Percentiles rank a stretch among this genome's conserved stretches.
phyloP scores from a whole-genome alignment of 2,113 vertebrate genomes.

The Aegotheles bennettii region DNA sequence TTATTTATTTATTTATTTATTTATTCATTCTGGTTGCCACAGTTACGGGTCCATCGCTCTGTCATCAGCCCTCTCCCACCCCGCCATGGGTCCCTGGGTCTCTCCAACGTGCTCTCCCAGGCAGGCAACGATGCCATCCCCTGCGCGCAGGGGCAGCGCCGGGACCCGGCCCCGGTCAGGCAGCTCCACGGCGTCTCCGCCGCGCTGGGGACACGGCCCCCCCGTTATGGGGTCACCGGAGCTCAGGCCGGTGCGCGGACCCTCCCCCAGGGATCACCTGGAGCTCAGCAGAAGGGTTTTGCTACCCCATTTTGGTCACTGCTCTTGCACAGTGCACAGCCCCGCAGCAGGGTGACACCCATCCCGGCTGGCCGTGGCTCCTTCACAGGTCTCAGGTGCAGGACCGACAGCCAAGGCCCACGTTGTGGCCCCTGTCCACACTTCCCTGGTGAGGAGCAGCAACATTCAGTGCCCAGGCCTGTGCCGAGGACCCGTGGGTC shows the following conservation, averaged over 20 bases:
- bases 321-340: rapidly evolving
- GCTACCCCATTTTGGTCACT: rapidly evolving
- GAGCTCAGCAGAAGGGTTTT: rapidly evolving
- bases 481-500: rapidly evolving
- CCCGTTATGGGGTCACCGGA: too few relatives aligned
- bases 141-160: not conserved
- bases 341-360: rapidly evolving
- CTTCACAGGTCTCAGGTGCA: rapidly evolving
- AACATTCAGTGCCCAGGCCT: rapidly evolving
- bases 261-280: rapidly evolving
- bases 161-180: not conserved
- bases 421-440: rapidly evolving
- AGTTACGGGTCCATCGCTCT: constrained; percentile 58
- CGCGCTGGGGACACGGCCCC: rapidly evolving
- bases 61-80: constrained; percentile 61
- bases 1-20: constrained; percentile 22
- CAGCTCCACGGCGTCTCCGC: not conserved
- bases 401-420: rapidly evolving
- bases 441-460: not conserved
- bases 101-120: not conserved
- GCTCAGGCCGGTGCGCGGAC: rapidly evolving
- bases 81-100: not conserved
- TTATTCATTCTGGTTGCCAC: constrained; percentile 65
- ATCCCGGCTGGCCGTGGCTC: rapidly evolving
- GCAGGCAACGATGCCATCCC: not conserved